Evolutionary conservation across 2,797 vertebrate species (phyloP).

Genomic region (Tinamus major): DNA sequence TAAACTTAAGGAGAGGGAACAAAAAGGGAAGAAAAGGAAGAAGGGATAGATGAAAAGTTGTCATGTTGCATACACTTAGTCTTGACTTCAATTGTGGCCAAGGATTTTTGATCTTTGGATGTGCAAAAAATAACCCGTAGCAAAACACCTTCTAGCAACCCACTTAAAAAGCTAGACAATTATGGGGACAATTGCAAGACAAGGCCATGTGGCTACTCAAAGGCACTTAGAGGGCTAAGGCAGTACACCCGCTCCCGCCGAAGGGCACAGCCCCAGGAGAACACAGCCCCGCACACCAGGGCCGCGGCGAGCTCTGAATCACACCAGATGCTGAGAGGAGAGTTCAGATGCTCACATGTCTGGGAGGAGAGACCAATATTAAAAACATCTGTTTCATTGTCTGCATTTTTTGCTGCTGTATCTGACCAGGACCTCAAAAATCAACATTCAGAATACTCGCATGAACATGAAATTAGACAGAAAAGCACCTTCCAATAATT

Average conservation of each 20-base stretch:
- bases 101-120: neutral
- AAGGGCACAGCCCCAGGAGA: neutral
- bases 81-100: neutral
- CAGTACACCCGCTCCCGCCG: no score
- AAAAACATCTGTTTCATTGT: constrained; percentile 15
- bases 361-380: neutral
- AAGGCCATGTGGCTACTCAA: neutral
- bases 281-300: neutral
- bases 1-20: neutral
- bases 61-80: neutral
- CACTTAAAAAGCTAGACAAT: neutral
- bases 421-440: neutral
- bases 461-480: constrained; percentile 11
- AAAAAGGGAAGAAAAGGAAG: neutral
- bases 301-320: neutral
- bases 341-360: neutral
- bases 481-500: constrained; percentile 19
- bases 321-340: neutral
- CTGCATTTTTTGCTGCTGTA: constrained; percentile 22
- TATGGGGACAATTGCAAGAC: neutral
- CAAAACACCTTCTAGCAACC: neutral
- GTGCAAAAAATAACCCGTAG: neutral
- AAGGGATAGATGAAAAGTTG: neutral
- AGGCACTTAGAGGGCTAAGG: neutral
- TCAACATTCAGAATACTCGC: neutral